Evolutionary conservation across 2,888 invertebrate genomes (phyloP).

Genomic region (Archips crataeganus): DNA sequence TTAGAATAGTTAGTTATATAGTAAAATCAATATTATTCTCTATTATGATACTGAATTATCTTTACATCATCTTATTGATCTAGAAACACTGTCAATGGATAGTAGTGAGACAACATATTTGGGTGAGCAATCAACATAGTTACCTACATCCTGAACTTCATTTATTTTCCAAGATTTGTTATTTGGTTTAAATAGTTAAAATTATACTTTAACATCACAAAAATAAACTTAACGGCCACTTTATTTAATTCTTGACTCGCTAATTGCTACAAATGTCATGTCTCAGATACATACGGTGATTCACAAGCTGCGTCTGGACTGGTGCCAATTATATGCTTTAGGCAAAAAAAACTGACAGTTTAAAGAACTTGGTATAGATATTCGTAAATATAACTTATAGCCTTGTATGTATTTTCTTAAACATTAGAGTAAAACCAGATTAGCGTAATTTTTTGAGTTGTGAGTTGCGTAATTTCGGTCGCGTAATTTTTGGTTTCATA

Average conservation of each 20-base stretch:
- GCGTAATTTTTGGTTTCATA: too few relatives aligned
- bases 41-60: background rate
- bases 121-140: background rate
- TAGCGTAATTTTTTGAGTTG: too few relatives aligned
- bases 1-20: too few relatives aligned
- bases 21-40: too few relatives aligned
- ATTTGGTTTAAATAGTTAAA: background rate
- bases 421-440: background rate
- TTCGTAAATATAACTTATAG: conserved; percentile 5
- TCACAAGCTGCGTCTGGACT: conserved; percentile 24
- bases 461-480: too few relatives aligned
- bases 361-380: conserved; percentile 7
- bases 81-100: background rate
- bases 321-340: conserved; percentile 30
- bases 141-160: background rate
- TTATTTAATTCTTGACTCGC: conserved; percentile 21
- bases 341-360: conserved; percentile 18
- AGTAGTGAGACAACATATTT: background rate
- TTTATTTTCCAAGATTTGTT: background rate
- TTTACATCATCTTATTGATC: background rate
- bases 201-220: conserved; percentile 10
- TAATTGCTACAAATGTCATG: conserved; percentile 30
- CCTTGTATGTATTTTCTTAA: background rate
- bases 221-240: conserved; percentile 24
- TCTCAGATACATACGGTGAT: conserved; percentile 33